A percentile compares a stretch with the other conserved stretches of the same genome.
Conservation (phyloP, 2,113 vertebrate genomes). For the Rhinoderma darwinii region DNA sequence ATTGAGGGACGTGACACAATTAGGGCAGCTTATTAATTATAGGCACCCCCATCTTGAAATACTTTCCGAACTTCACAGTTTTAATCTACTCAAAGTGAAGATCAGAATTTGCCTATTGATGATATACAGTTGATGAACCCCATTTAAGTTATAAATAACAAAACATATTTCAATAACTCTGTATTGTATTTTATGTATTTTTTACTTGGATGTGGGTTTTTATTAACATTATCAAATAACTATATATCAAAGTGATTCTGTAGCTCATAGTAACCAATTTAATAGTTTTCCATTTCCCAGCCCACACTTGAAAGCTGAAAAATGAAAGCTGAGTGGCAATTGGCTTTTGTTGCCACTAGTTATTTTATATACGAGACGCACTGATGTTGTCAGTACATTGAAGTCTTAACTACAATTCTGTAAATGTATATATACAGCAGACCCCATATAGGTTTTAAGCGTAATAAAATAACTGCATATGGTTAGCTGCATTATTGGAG, state of each 20-base stretch:
- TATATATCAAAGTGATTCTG: too few relatives aligned
- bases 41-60: too few relatives aligned
- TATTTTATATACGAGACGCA: not conserved
- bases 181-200: too few relatives aligned
- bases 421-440: slow-evolving; percentile 47
- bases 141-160: too few relatives aligned
- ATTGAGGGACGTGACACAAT: too few relatives aligned
- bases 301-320: not conserved
- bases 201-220: not conserved
- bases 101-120: too few relatives aligned
- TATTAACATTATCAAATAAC: not conserved
- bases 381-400: not conserved
- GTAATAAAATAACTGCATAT: slow-evolving; percentile 55
- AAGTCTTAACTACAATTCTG: slow-evolving; percentile 31
- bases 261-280: not conserved
- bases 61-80: too few relatives aligned
- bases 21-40: too few relatives aligned
- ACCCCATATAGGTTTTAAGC: slow-evolving; percentile 57
- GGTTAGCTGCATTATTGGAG: slow-evolving; percentile 46
- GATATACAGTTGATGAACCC: too few relatives aligned
- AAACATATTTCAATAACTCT: too few relatives aligned
- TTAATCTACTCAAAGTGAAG: too few relatives aligned
- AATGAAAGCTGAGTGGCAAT: not conserved
- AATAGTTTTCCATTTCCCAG: not conserved
- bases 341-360: not conserved